A percentile compares a stretch with the other conserved stretches of the same genome.
phyloP scores from a whole-genome alignment of 2,888 invertebrate species.

The Tenthredo notha region DNA sequence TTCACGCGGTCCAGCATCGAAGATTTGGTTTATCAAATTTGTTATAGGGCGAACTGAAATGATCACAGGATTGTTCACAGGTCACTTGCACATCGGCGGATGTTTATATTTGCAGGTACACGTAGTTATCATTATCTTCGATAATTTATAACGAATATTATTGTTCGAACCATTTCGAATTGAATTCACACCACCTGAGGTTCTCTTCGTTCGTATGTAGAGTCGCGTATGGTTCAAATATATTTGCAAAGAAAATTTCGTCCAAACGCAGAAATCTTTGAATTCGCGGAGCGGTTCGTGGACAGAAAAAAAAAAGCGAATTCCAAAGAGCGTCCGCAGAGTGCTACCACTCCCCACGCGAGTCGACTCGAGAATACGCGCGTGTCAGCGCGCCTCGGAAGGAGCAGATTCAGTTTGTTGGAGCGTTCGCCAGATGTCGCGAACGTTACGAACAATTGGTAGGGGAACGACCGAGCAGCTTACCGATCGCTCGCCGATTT shows the following conservation, averaged over 20 bases:
- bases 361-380: conserved; percentile 74
- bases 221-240: neutral
- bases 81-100: neutral
- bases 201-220: neutral
- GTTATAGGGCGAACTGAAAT: neutral
- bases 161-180: neutral
- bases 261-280: neutral
- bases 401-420: conserved; percentile 59
- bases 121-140: neutral
- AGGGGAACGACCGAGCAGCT: conserved; percentile 25
- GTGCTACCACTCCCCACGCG: conserved; percentile 72
- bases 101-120: neutral
- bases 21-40: neutral
- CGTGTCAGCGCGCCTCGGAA: conserved; percentile 66
- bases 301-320: neutral
- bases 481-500: conserved; percentile 62
- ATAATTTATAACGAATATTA: neutral
- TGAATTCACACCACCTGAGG: neutral
- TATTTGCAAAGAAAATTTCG: neutral
- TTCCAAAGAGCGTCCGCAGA: conserved; percentile 59
- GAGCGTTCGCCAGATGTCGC: conserved; percentile 64
- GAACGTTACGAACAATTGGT: conserved; percentile 54
- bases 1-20: neutral
- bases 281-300: neutral
- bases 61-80: neutral